Conservation (phyloP, 1,140 invertebrate genomes). For the Aricia agestis region DNA sequence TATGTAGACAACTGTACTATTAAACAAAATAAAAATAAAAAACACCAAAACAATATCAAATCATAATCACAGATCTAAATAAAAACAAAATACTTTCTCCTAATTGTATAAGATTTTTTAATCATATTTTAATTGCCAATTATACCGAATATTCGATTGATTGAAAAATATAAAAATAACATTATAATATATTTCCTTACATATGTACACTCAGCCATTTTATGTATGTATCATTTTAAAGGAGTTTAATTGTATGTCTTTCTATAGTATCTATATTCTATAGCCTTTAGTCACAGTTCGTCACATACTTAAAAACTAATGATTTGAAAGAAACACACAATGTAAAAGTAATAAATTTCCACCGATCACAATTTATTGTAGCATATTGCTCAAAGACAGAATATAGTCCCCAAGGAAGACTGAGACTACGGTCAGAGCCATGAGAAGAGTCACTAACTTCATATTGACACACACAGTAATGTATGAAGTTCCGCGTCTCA, state of each 20-base stretch:
- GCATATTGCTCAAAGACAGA: background rate
- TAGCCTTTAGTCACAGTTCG: background rate
- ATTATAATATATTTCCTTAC: conserved; percentile 18
- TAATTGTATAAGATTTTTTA: conserved; percentile 20
- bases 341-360: background rate
- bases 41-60: conserved; percentile 17
- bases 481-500: background rate
- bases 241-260: background rate
- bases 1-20: conserved; percentile 9
- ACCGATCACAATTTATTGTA: conserved; percentile 8
- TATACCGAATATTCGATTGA: conserved; percentile 26
- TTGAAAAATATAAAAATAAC: conserved; percentile 25
- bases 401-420: background rate
- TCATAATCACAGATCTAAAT: conserved; percentile 28
- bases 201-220: conserved; percentile 2
- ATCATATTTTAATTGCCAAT: background rate
- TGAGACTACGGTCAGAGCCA: background rate
- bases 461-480: background rate
- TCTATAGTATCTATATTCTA: background rate
- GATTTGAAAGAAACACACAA: background rate
- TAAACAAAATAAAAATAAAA: conserved; percentile 7
- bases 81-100: conserved; percentile 8
- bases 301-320: background rate
- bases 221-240: conserved; percentile 13
- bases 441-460: too few species aligned